A percentile compares a stretch with the other conserved stretches of the same genome.
These are phyloP conservation scores for Chaetops frenatus DNA, from an alignment of 2,113 vertebrate genomes.

Conservation along the genomic window DNA sequence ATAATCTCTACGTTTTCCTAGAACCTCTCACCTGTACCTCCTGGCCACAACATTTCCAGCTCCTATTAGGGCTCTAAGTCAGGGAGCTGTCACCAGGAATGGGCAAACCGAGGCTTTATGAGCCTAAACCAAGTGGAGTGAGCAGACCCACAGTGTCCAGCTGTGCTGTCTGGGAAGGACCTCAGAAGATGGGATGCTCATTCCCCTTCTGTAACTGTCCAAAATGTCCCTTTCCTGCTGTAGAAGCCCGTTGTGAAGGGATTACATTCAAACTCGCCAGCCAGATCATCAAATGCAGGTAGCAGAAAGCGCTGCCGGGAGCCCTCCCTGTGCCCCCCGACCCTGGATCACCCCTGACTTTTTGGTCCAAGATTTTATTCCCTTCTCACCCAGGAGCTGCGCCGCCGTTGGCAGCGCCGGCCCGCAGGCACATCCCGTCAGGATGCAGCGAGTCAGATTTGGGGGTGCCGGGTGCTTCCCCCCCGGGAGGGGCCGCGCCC, in stretches of 20 bases:
- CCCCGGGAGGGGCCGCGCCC: not conserved
- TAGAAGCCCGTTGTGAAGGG: not conserved
- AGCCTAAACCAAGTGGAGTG: not conserved
- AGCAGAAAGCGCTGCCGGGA: not conserved
- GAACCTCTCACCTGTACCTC: not conserved
- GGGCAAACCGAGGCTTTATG: not conserved
- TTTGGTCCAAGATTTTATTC: not conserved
- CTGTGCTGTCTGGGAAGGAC: not conserved
- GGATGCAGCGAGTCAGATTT: fast-evolving
- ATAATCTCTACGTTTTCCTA: not conserved
- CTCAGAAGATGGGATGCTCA: not conserved
- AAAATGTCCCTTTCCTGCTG: not conserved
- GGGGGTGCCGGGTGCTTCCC: slow-evolving; percentile 2
- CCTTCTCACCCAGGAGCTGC: not conserved
- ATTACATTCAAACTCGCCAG: not conserved
- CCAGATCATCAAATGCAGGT: not conserved
- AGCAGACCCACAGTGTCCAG: fast-evolving
- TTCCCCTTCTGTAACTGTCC: not conserved
- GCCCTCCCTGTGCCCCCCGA: not conserved
- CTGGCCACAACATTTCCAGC: not conserved
- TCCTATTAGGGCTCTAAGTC: not conserved
- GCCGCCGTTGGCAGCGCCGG: not conserved
- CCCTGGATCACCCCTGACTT: not conserved
- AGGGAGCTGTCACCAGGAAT: not conserved
- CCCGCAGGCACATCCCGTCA: not conserved